Conservation (phyloP, 2,797 vertebrate species). For the Sternarchorhynchus goeldii region DNA sequence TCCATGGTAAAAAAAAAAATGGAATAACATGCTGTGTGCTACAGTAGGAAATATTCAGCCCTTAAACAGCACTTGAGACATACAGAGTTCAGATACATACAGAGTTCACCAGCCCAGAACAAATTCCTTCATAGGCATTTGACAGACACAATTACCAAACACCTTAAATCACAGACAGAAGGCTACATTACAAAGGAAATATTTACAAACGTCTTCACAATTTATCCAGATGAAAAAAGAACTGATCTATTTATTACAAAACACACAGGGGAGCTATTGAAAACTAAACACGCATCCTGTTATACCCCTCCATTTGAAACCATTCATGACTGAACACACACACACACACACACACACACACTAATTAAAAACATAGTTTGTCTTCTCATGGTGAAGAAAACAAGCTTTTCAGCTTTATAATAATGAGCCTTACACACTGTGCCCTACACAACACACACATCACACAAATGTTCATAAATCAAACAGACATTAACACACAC, state of each 20-base stretch:
- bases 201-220: not conserved
- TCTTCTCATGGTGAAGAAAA: conserved; percentile 51
- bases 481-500: conserved; percentile 38
- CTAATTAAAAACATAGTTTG: conserved; percentile 53
- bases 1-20: not conserved
- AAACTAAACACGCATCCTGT: not conserved
- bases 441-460: conserved; percentile 35
- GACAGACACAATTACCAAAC: not conserved
- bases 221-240: no score
- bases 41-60: not conserved
- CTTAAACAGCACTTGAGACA: not conserved
- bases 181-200: not conserved
- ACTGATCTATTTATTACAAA: not conserved
- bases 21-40: no score
- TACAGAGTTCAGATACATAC: no score
- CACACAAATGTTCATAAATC: conserved; percentile 48
- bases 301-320: conserved; percentile 1
- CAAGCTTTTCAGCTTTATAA: conserved; percentile 46
- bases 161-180: not conserved
- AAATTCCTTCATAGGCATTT: not conserved
- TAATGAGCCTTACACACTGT: conserved; percentile 56
- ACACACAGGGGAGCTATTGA: not conserved
- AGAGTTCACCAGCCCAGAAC: not conserved
- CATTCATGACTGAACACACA: conserved; percentile 11
- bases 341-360: conserved; percentile 15